Conservation (phyloP, 1,140 invertebrate species). For the Dinoponera quadriceps region DNA sequence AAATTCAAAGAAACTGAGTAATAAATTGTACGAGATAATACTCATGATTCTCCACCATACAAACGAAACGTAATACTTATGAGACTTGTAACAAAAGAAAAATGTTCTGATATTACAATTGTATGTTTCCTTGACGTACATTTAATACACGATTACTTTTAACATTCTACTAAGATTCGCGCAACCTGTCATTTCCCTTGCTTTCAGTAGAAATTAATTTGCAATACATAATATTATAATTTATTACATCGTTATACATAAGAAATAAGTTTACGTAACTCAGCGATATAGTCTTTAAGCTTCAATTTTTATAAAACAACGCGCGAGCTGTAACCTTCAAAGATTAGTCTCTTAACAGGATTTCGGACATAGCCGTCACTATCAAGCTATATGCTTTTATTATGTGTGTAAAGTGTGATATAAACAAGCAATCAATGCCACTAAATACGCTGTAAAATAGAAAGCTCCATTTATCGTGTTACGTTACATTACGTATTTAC, state of each 20-base stretch:
- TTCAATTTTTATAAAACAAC: slow-evolving; percentile 16
- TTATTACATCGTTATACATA: slow-evolving; percentile 24
- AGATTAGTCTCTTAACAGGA: slow-evolving; percentile 15
- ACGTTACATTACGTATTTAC: slow-evolving; percentile 68
- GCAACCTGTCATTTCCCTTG: slow-evolving; percentile 12
- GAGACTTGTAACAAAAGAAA: not conserved
- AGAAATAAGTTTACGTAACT: not conserved
- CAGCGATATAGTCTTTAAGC: not conserved
- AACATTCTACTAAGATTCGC: slow-evolving; percentile 20
- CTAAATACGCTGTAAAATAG: slow-evolving; percentile 65
- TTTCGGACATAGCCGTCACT: not conserved
- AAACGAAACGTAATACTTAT: slow-evolving; percentile 31
- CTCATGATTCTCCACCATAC: not conserved
- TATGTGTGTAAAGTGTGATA: slow-evolving; percentile 56
- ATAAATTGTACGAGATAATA: no score
- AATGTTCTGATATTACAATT: slow-evolving; percentile 20
- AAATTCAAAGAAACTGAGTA: no score
- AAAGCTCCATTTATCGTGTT: slow-evolving; percentile 60
- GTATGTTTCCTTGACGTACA: not conserved
- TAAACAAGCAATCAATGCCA: slow-evolving; percentile 63
- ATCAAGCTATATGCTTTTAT: slow-evolving; percentile 28
- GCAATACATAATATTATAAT: slow-evolving; percentile 1
- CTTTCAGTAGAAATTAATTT: slow-evolving; percentile 25
- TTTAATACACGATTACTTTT: not conserved
- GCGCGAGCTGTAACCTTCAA: not conserved